Evolutionary conservation across 1,140 invertebrate species (phyloP), one percentile per base, ranked within the genome.

Genomic region (Drosophila tsacasi): DNA sequence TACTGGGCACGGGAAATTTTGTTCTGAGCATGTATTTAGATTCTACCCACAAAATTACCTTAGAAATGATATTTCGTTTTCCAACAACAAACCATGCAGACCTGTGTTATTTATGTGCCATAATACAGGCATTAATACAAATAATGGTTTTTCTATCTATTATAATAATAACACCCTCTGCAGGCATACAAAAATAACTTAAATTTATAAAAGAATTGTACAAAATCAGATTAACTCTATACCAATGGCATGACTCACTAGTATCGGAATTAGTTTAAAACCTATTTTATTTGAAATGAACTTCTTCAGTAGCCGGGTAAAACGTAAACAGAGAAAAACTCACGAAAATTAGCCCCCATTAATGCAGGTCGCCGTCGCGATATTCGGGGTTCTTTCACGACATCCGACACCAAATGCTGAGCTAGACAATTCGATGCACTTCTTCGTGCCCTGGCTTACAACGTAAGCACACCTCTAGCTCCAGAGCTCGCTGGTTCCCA

Each of bases 321-420:
- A 15, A 65, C 8, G 32, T 64, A 40, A 47, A 72, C 21, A 47
- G n/a, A 42, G 49, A 35, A 46, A 49, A 47, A 60, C 35, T 27
- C 64, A 50, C 39, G 37, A 35, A 37, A 37, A 19, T 40, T 27
- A 35, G 54, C 37, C 17, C 27, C 35, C 67, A 73, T 73, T 73
- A 73, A 73, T 77, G 75, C 74, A 77, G 74, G 64, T 77, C 64
- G 74, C 40, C 75, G 57, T 15, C 64, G 37, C 64, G 37, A 62
- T 61, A 78, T 57, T 55, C 32, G 49, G 44, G 44, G 27, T 77
- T 76, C 52, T 50, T 46, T 44, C 8, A 23, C 65, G 75, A 47
- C 25, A 78, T 37, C 44, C 58, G 64, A 78, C 46, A 55, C 75
- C 75, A 55, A 78, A 7, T 78, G 75, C 64, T 78, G 75, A 78